A percentile compares a stretch with the other conserved stretches of the same genome.
These are phyloP conservation scores for Zele albiditarsus DNA, from an alignment of 2,888 invertebrate species.

Conservation along the genomic window DNA sequence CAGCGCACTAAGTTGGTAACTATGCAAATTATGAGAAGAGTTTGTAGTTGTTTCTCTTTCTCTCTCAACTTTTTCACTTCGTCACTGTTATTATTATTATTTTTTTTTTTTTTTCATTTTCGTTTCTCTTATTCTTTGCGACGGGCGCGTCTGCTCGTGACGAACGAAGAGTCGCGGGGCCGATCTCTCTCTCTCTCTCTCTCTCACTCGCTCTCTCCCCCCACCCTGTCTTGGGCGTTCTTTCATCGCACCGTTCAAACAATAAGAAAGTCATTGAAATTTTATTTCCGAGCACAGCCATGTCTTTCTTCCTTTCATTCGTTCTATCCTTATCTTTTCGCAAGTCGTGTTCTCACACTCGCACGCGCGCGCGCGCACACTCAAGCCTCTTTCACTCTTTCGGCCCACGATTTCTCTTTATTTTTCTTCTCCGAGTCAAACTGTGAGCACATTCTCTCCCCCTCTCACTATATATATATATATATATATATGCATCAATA, in stretches of 20 bases:
- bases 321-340: constrained; percentile 1
- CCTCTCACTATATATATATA: too few relatives aligned
- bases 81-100: background rate
- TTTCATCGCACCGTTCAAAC: constrained; percentile 24
- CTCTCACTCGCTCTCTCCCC: too few relatives aligned
- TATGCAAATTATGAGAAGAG: constrained; percentile 44
- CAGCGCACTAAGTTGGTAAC: constrained; percentile 42
- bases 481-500: background rate
- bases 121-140: background rate
- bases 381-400: constrained; percentile 51
- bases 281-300: constrained; percentile 28
- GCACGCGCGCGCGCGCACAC: constrained; percentile 34
- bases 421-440: constrained; percentile 46
- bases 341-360: constrained; percentile 39
- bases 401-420: constrained; percentile 60
- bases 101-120: background rate
- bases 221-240: constrained; percentile 11
- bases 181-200: constrained; percentile 27
- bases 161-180: constrained; percentile 5
- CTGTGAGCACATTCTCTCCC: constrained; percentile 17
- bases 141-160: constrained; percentile 13
- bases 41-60: constrained; percentile 9
- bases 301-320: background rate
- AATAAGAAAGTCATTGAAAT: constrained; percentile 40
- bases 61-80: constrained; percentile 9